Percentiles rank a stretch among this genome's conserved stretches.
phyloP scores from a whole-genome alignment of 2,113 vertebrate genomes.

The Neodontobutis hainanensis region DNA sequence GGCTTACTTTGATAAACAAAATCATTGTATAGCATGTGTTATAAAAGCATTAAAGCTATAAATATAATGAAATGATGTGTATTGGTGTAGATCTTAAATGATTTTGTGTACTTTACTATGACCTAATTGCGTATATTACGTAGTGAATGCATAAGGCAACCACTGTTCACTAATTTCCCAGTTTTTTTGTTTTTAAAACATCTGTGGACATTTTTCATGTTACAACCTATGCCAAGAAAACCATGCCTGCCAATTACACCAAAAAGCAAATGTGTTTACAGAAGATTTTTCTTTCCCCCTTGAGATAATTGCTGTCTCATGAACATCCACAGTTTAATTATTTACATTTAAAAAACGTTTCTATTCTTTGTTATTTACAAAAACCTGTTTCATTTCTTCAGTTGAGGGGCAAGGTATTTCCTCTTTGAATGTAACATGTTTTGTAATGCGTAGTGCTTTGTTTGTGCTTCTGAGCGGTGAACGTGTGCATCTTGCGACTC shows the following conservation, averaged over 20 bases:
- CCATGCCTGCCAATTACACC: neutral
- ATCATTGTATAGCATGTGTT: constrained; percentile 7
- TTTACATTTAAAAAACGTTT: neutral
- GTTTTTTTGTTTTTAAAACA: neutral
- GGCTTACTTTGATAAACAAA: constrained; percentile 5
- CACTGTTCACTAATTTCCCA: too few relatives aligned
- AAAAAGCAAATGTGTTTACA: neutral
- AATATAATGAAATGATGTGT: too few relatives aligned
- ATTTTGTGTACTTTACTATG: too few relatives aligned
- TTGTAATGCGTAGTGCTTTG: constrained; percentile 10
- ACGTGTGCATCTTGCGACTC: constrained; percentile 16
- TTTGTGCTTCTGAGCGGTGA: constrained; percentile 16
- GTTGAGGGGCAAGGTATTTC: constrained; percentile 15
- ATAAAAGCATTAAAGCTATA: too few relatives aligned
- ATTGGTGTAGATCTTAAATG: too few relatives aligned
- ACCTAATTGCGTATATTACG: too few relatives aligned
- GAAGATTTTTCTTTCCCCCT: constrained; percentile 2
- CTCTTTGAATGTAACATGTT: constrained; percentile 19
- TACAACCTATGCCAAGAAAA: neutral
- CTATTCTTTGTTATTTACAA: neutral
- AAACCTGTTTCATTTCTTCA: constrained; percentile 27
- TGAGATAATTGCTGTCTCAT: neutral
- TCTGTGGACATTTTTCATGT: neutral
- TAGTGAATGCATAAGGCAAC: too few relatives aligned
- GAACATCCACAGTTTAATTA: neutral